Evolutionary conservation across 2,797 vertebrate genomes (phyloP).

Genomic region (Platalea minor): DNA sequence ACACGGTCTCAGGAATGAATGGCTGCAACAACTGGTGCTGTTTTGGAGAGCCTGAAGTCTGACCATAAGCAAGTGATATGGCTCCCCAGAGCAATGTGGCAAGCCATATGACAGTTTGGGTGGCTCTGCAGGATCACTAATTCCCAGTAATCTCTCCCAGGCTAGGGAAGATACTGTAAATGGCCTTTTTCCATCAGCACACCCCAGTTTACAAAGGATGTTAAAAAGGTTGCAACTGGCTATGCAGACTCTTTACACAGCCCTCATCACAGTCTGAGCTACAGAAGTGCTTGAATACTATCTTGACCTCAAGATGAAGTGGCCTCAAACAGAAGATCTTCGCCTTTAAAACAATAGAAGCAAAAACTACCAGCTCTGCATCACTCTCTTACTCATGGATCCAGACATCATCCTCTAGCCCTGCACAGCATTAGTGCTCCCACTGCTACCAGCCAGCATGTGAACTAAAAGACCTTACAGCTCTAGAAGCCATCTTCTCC

Average conservation of each 20-base stretch:
- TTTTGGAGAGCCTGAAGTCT: not conserved
- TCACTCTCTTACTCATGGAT: not conserved
- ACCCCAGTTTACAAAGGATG: not conserved
- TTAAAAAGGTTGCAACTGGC: not conserved
- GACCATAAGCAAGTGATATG: fast-evolving
- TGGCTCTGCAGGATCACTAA: not conserved
- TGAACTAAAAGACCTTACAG: not conserved
- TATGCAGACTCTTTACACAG: not conserved
- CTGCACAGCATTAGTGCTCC: not conserved
- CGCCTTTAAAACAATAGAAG: not conserved
- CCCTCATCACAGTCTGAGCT: not conserved
- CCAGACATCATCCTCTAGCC: not conserved
- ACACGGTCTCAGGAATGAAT: not conserved
- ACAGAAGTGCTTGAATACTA: not conserved
- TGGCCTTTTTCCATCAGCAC: not conserved
- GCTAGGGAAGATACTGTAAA: not conserved
- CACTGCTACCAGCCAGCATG: not conserved
- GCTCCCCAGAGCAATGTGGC: not conserved
- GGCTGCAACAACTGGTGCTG: not conserved
- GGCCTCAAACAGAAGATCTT: not conserved
- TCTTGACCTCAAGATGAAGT: not conserved
- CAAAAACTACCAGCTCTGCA: not conserved
- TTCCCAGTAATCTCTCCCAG: not conserved
- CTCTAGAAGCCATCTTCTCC: not conserved
- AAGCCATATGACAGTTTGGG: not conserved